Evolutionary conservation across 2,797 vertebrate genomes (phyloP), one percentile per base, ranked within the genome.

Genomic region (Arctocebus calabarensis): DNA sequence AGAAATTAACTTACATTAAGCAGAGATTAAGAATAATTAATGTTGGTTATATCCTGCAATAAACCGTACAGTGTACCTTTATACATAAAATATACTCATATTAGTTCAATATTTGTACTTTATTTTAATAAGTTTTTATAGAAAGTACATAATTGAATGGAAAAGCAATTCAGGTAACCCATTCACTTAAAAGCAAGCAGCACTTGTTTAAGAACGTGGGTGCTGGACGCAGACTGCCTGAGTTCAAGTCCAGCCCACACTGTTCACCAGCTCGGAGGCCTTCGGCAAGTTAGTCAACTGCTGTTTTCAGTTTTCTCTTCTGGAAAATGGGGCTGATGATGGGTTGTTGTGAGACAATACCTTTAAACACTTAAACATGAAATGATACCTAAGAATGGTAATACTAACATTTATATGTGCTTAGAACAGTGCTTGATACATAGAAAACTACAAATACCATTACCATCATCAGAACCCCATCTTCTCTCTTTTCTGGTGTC

Each of bases 1-100:
- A 64, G 32, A 87, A 91, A 84, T 70, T 5, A 90, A 74, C 10
- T 84, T 88, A 84, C 22, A 27, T 77, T 59, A 92, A 84, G 7
- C 14, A 74, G 61, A 74, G n/a, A 62, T 75, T 77, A 93, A 62
- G 17, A 79, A 74, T 62, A 92, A 34, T 20, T 89, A 84, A 88
- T 0, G 10, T 57, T 45, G n/a, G 12, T 73, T 61, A 73, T 59
- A 87, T 68, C 27, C 57, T 73, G 5, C 32, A 64, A 7, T 45
- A 83, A 77, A 40, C 27, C 78, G 3, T 84, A 66, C 37, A 87
- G 66, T 73, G 79, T 37, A 70, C 12, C 37, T 77, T 85, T 71
- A 79, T 25, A 57, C 1, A 29, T n/a, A 68, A 20, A 86, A 83
- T 43, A 84, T 3, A 27, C 1, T 66, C 62, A 27, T 0, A 48